phyloP scores from a whole-genome alignment of 2,113 vertebrate species.

The Mungos mungo region DNA sequence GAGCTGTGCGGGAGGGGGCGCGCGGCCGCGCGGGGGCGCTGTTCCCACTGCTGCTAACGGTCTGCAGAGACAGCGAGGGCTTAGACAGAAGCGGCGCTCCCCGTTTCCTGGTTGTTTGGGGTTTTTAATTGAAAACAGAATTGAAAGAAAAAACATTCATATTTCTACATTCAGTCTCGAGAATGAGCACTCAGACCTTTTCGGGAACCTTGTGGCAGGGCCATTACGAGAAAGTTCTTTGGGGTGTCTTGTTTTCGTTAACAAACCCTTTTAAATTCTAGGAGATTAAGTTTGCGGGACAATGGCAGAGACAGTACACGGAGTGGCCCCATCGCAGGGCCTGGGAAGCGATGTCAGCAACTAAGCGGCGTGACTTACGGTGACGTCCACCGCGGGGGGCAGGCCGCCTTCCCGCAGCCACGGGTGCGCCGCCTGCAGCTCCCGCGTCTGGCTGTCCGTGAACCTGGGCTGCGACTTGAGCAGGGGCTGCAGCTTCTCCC shows the following conservation, averaged over 20 bases:
- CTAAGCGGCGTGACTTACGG: neutral
- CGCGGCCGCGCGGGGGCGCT: rapidly evolving
- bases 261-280: neutral
- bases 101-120: neutral
- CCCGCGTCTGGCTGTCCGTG: constrained; percentile 90
- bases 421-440: constrained; percentile 92
- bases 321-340: rapidly evolving
- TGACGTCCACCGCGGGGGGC: constrained; percentile 86
- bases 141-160: neutral
- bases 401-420: constrained; percentile 92
- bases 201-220: rapidly evolving
- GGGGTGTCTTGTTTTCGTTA: no score
- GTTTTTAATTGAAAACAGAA: neutral
- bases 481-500: constrained; percentile 90
- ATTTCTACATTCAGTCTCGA: neutral
- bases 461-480: constrained; percentile 94
- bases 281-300: rapidly evolving
- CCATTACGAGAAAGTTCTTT: rapidly evolving
- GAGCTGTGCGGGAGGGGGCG: neutral
- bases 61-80: rapidly evolving
- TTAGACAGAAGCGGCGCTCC: neutral
- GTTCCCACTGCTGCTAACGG: rapidly evolving
- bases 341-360: rapidly evolving
- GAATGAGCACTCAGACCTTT: neutral
- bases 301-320: rapidly evolving